A percentile compares a stretch with the other conserved stretches of the same genome.
phyloP scores from a whole-genome alignment of 2,113 vertebrate species.

The Ramphastos sulfuratus region DNA sequence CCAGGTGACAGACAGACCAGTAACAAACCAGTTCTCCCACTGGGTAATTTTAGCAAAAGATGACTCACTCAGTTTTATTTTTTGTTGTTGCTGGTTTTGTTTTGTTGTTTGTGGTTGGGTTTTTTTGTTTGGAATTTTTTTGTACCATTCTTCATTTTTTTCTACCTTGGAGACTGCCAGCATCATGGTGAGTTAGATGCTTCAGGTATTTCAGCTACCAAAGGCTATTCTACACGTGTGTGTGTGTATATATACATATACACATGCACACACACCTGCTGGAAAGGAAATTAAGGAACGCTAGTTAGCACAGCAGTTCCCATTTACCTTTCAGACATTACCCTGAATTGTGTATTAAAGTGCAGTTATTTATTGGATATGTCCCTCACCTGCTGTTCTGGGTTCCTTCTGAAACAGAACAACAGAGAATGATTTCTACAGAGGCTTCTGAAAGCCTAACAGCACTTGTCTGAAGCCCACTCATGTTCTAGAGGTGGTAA shows the following conservation, averaged over 20 bases:
- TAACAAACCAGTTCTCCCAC: background rate
- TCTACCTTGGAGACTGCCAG: background rate
- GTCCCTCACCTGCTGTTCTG: background rate
- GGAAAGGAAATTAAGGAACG: background rate
- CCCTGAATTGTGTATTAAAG: background rate
- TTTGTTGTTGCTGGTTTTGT: too few species aligned
- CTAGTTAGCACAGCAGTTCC: background rate
- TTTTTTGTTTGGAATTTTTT: too few species aligned
- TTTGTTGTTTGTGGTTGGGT: too few species aligned
- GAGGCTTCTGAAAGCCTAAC: background rate
- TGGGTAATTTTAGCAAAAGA: background rate
- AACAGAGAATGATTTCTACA: background rate
- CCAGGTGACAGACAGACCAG: background rate
- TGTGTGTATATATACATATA: too few species aligned
- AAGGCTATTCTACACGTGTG: background rate
- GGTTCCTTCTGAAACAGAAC: background rate
- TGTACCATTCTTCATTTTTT: background rate
- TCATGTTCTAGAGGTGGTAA: background rate
- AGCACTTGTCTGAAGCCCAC: background rate
- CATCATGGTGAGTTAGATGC: accelerated
- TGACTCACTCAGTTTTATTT: background rate
- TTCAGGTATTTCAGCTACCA: background rate
- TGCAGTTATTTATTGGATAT: background rate
- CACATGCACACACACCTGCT: background rate
- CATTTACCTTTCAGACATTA: background rate